These are phyloP conservation scores for Mormyrops boulengeri DNA, from an alignment of 2,797 vertebrate species.

Conservation along the genomic window DNA sequence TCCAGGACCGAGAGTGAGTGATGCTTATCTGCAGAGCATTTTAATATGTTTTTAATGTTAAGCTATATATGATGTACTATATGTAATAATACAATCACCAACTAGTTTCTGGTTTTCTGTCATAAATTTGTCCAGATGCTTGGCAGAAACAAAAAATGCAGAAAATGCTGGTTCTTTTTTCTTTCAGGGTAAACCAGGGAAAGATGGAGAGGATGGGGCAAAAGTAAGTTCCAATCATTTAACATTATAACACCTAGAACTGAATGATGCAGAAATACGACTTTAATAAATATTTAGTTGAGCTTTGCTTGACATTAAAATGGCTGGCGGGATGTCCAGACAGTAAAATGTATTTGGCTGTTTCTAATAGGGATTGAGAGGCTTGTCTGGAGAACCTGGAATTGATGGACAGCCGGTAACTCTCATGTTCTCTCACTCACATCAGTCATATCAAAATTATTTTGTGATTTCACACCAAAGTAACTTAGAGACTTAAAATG, in stretches of 20 bases:
- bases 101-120: neutral
- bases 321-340: neutral
- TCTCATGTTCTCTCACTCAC: neutral
- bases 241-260: neutral
- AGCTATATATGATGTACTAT: neutral
- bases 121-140: neutral
- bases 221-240: constrained; percentile 52
- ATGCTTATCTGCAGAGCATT: neutral
- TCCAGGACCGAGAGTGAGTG: constrained; percentile 76
- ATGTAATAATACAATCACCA: neutral
- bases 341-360: neutral
- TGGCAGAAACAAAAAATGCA: neutral
- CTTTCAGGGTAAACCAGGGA: constrained; percentile 85
- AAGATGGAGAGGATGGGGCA: constrained; percentile 74
- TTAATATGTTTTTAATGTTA: neutral
- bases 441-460: neutral
- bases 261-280: neutral
- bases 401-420: constrained; percentile 46
- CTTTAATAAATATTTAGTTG: neutral
- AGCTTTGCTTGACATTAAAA: neutral
- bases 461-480: neutral
- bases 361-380: constrained; percentile 54
- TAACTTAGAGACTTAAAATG: neutral
- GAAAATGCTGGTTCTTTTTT: constrained; percentile 16
- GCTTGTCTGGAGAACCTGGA: constrained; percentile 46